Conservation (phyloP, 2,797 vertebrate species). For the Apodemus agrarius region DNA sequence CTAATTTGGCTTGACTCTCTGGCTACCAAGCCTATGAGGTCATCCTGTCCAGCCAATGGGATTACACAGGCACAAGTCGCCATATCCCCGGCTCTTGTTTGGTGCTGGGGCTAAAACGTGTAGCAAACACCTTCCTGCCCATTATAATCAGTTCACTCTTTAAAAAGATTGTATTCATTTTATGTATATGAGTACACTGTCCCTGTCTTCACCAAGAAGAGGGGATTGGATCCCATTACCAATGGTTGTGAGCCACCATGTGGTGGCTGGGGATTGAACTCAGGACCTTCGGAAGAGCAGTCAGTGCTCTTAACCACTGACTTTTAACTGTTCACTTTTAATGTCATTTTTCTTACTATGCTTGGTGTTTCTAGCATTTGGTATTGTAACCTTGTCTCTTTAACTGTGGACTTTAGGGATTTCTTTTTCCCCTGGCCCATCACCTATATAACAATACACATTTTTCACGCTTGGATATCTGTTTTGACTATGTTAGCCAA, state of each 20-base stretch:
- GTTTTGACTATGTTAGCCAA: conserved; percentile 6
- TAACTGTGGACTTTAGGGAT: background rate
- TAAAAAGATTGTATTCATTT: no score
- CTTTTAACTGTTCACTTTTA: background rate
- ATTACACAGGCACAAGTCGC: background rate
- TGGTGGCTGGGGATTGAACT: no score
- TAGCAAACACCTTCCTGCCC: background rate
- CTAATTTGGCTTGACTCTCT: background rate
- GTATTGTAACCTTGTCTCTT: background rate
- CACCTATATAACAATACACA: background rate
- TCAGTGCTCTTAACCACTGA: no score
- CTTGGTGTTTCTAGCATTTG: background rate
- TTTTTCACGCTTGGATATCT: background rate
- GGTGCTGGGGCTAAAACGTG: background rate
- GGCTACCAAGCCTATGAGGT: background rate
- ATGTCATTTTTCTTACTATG: conserved; percentile 21
- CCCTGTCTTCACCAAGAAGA: no score
- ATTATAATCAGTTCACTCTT: background rate
- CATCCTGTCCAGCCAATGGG: background rate
- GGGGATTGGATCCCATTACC: no score
- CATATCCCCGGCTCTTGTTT: background rate
- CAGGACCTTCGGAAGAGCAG: no score
- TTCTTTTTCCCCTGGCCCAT: conserved; percentile 1
- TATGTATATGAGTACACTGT: no score
- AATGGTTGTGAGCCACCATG: no score